These are phyloP conservation scores for Varecia variegata DNA, from an alignment of 2,797 vertebrate species.

Conservation along the genomic window DNA sequence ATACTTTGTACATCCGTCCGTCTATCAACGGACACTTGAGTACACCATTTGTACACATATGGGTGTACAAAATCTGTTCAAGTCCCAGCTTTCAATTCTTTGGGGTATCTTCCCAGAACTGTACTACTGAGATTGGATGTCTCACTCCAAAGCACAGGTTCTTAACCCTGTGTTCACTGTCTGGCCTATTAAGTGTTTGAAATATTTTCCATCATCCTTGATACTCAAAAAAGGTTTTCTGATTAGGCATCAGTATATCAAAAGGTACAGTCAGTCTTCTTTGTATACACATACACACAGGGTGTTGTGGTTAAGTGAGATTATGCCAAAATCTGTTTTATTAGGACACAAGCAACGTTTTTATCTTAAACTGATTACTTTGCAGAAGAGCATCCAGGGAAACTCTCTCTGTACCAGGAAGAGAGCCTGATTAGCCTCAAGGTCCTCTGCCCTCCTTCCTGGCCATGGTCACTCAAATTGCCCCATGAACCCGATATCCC, in stretches of 20 bases:
- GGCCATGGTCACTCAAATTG: neutral
- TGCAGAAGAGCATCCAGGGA: neutral
- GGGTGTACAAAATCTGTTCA: rapidly evolving
- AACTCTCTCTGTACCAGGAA: neutral
- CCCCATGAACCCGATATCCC: neutral
- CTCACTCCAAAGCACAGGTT: neutral
- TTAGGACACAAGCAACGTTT: neutral
- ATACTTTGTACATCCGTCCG: neutral
- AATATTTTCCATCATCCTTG: neutral
- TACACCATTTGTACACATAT: neutral
- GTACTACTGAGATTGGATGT: neutral
- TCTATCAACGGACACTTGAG: rapidly evolving
- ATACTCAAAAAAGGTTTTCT: neutral
- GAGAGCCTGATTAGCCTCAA: neutral
- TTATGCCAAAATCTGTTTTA: neutral
- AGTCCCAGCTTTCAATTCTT: neutral
- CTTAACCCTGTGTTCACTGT: neutral
- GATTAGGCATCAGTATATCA: neutral
- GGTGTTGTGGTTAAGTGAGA: neutral
- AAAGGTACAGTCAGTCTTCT: neutral
- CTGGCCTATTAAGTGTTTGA: neutral
- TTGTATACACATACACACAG: neutral
- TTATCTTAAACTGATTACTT: neutral
- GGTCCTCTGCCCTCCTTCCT: neutral
- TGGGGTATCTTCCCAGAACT: neutral